Evolutionary conservation across 2,888 invertebrate species (phyloP).

Genomic region (Mesoligia furuncula): DNA sequence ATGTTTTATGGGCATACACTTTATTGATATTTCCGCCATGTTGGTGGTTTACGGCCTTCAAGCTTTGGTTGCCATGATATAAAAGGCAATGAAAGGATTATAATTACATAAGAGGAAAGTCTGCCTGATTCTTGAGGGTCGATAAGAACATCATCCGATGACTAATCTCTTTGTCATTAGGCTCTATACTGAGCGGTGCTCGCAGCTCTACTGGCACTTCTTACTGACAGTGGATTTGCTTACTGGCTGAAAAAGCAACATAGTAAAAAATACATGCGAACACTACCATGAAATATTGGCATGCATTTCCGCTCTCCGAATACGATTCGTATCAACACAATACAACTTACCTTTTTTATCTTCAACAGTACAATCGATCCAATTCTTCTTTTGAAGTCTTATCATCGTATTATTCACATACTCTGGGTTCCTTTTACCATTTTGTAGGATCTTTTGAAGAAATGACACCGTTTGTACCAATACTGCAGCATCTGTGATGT

Average conservation of each 20-base stretch:
- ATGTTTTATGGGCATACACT: background rate
- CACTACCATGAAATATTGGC: slow-evolving; percentile 21
- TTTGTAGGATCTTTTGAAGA: slow-evolving; percentile 25
- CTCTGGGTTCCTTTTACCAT: slow-evolving; percentile 24
- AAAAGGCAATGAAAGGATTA: background rate
- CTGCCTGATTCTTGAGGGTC: background rate
- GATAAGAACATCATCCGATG: background rate
- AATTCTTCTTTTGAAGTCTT: slow-evolving; percentile 31
- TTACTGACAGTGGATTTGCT: background rate
- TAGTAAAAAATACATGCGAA: background rate
- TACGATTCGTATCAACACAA: slow-evolving; percentile 13
- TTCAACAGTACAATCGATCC: slow-evolving; percentile 19
- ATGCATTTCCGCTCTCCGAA: slow-evolving; percentile 16
- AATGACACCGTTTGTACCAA: slow-evolving; percentile 31
- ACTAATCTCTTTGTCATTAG: background rate
- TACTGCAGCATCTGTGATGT: slow-evolving; percentile 46
- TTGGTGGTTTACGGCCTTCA: background rate
- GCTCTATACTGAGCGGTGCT: background rate
- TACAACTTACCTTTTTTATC: slow-evolving; percentile 46
- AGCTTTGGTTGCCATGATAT: background rate
- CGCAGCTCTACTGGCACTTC: background rate
- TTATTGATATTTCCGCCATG: background rate
- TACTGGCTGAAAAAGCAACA: background rate
- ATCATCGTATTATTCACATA: slow-evolving; percentile 43
- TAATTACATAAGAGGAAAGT: background rate